These are phyloP conservation scores for Craseonycteris thonglongyai DNA, from an alignment of 2,113 vertebrate species.

Conservation along the genomic window DNA sequence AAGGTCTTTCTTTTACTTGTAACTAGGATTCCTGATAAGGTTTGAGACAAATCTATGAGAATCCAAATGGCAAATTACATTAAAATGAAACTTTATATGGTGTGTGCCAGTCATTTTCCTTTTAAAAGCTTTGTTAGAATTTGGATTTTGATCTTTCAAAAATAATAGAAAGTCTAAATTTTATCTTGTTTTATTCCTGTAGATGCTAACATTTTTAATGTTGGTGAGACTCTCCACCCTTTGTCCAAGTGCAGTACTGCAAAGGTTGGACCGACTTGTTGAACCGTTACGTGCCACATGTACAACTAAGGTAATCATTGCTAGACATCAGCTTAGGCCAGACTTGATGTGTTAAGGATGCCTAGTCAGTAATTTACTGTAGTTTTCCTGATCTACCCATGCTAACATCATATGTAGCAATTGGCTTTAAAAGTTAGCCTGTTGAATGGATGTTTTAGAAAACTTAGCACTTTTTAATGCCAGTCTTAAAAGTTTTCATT, in stretches of 20 bases:
- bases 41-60: neutral
- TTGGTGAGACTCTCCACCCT: conserved; percentile 94
- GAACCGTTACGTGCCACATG: conserved; percentile 95
- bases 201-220: conserved; percentile 99
- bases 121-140: neutral
- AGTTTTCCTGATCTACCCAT: neutral
- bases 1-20: neutral
- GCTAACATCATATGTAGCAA: neutral
- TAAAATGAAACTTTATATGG: neutral
- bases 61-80: neutral
- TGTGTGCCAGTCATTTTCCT: neutral
- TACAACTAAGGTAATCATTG: conserved; percentile 86
- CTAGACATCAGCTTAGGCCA: neutral
- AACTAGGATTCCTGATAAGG: neutral
- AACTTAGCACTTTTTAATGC: neutral
- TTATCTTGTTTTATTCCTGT: conserved; percentile 20
- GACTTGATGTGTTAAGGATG: neutral
- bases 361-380: neutral
- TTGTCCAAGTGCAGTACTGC: conserved; percentile 96
- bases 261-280: conserved; percentile 96
- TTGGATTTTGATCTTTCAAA: conserved; percentile 10
- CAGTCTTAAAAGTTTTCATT: neutral
- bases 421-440: conserved; percentile 3
- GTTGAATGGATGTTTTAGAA: neutral
- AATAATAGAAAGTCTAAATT: neutral